Evolutionary conservation across 2,797 vertebrate genomes (phyloP).

Genomic region (Bucorvus abyssinicus): DNA sequence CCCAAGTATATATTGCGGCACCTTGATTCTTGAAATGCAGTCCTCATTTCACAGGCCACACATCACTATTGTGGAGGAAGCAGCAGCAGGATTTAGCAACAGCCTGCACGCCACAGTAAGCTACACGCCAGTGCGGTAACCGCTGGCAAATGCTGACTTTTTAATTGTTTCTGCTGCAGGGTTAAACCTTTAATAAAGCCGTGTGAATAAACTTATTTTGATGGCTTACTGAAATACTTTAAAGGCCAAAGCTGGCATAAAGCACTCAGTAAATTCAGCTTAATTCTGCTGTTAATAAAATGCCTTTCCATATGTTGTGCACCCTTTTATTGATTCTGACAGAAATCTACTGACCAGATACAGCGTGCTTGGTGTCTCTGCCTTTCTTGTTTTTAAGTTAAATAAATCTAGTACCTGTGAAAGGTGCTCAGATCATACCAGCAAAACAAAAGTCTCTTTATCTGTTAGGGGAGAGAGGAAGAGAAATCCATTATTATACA

Average conservation of each 20-base stretch:
- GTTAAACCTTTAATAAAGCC: slow-evolving; percentile 36
- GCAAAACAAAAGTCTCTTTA: slow-evolving; percentile 35
- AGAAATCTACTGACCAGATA: slow-evolving; percentile 34
- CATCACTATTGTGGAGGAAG: slow-evolving; percentile 49
- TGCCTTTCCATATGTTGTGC: background rate
- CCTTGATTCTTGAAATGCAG: background rate
- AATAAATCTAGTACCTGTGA: slow-evolving; percentile 21
- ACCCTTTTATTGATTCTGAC: background rate
- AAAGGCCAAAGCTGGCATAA: background rate
- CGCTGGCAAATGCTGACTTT: slow-evolving; percentile 29
- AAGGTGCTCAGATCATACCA: slow-evolving; percentile 26
- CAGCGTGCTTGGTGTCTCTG: background rate
- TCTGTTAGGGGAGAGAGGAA: slow-evolving; percentile 2
- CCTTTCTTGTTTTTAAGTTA: slow-evolving; percentile 34
- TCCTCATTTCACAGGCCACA: slow-evolving; percentile 50
- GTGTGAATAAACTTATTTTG: slow-evolving; percentile 27
- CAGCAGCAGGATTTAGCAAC: slow-evolving; percentile 46
- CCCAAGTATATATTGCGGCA: background rate
- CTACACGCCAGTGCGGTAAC: background rate
- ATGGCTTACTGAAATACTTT: slow-evolving; percentile 36
- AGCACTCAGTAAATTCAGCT: background rate
- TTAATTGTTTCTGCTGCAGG: slow-evolving; percentile 44
- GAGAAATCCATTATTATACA: background rate
- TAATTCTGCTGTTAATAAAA: slow-evolving; percentile 32
- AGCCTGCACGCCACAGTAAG: slow-evolving; percentile 35